Conservation (phyloP, 1,140 invertebrate species). For the Lordiphosa mommai region DNA sequence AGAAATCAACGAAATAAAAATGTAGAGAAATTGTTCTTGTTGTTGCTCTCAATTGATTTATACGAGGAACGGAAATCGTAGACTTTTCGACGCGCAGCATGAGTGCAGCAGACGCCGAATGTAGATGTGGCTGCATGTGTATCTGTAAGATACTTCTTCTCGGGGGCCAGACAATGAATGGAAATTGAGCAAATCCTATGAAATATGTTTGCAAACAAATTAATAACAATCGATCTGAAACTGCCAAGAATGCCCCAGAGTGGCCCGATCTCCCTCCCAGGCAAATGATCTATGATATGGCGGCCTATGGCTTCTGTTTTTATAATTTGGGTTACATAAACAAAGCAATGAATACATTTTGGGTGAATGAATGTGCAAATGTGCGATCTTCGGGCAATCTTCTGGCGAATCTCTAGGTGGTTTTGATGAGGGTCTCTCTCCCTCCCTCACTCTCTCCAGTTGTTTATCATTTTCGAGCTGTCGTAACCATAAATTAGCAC, state of each 20-base stretch:
- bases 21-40: conserved; percentile 57
- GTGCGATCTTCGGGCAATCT: too few species aligned
- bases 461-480: conserved; percentile 36
- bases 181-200: conserved; percentile 64
- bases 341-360: conserved; percentile 57
- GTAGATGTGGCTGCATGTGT: conserved; percentile 27
- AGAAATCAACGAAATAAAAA: conserved; percentile 53
- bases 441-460: not conserved
- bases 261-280: not conserved
- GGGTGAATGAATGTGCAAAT: conserved; percentile 38
- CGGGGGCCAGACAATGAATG: conserved; percentile 27
- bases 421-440: conserved; percentile 31
- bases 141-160: conserved; percentile 10
- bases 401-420: conserved; percentile 22
- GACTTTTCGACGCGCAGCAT: conserved; percentile 77
- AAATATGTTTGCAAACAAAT: conserved; percentile 78
- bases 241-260: conserved; percentile 24
- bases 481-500: conserved; percentile 69
- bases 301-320: conserved; percentile 46
- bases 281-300: conserved; percentile 30
- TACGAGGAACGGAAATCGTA: conserved; percentile 73
- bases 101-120: conserved; percentile 60
- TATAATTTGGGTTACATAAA: conserved; percentile 72
- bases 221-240: conserved; percentile 74
- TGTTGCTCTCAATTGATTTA: conserved; percentile 63